phyloP scores from a whole-genome alignment of 2,113 vertebrate species.

The Alouatta palliata region DNA sequence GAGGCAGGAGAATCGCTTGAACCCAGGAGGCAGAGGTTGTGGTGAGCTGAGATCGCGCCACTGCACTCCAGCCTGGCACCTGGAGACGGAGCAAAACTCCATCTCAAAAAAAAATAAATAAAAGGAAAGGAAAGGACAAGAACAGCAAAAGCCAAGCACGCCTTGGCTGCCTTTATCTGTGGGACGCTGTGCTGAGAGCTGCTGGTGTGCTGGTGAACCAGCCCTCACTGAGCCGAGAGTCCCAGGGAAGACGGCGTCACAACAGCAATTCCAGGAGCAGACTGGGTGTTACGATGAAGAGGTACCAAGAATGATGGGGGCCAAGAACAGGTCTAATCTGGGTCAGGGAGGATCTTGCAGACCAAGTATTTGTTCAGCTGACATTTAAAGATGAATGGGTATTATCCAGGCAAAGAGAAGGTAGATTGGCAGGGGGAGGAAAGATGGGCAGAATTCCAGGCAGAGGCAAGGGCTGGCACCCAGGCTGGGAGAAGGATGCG shows the following conservation, averaged over 20 bases:
- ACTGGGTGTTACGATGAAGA: rapidly evolving
- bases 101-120: not conserved
- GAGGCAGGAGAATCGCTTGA: too few relatives aligned
- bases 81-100: too few relatives aligned
- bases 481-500: not conserved
- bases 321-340: not conserved
- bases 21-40: too few relatives aligned
- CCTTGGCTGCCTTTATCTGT: not conserved
- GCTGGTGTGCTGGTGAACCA: too few relatives aligned
- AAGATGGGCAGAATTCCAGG: not conserved
- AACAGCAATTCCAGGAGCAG: not conserved
- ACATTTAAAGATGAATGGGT: not conserved
- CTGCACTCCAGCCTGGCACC: too few relatives aligned
- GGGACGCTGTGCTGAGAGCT: not conserved
- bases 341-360: not conserved
- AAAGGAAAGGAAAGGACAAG: not conserved
- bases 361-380: not conserved
- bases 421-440: not conserved
- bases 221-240: not conserved
- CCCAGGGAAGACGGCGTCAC: rapidly evolving
- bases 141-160: rapidly evolving
- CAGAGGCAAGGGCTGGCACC: not conserved
- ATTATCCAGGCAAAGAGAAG: not conserved
- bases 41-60: too few relatives aligned
- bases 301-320: not conserved